These are phyloP conservation scores for Pocillopora damicornis DNA, from an alignment of 64 coral and sea anemone species.

Conservation along the genomic window DNA sequence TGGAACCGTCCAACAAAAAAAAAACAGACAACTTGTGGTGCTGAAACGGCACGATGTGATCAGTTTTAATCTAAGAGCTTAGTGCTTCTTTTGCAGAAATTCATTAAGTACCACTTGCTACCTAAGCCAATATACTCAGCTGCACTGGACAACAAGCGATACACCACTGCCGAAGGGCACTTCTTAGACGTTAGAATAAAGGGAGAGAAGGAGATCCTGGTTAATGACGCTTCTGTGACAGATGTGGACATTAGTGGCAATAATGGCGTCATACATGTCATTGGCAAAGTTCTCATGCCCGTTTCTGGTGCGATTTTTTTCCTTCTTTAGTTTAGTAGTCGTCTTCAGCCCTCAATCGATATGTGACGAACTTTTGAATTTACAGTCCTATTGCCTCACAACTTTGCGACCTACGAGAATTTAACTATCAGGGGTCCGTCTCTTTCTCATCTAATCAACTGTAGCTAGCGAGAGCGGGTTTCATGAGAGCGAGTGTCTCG, in stretches of 20 bases:
- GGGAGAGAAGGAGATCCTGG: background rate
- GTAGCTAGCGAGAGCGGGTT: too few relatives aligned
- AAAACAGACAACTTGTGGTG: too few relatives aligned
- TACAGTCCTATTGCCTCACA: too few relatives aligned
- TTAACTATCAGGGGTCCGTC: too few relatives aligned
- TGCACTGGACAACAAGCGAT: constrained; percentile 39
- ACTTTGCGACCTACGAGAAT: too few relatives aligned
- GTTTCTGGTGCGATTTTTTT: constrained; percentile 42
- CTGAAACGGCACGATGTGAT: too few relatives aligned
- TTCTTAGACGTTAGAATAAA: constrained; percentile 46
- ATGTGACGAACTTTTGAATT: too few relatives aligned
- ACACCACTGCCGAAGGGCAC: constrained; percentile 26
- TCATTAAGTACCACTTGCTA: constrained; percentile 73
- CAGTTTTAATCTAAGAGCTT: too few relatives aligned
- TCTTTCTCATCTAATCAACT: too few relatives aligned
- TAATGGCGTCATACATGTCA: constrained; percentile 64
- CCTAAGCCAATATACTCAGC: constrained; percentile 55
- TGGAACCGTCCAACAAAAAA: too few relatives aligned
- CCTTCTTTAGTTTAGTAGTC: background rate
- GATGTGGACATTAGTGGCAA: constrained; percentile 49
- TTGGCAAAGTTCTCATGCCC: constrained; percentile 73
- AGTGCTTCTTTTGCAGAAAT: constrained; percentile 25
- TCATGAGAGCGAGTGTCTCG: too few relatives aligned
- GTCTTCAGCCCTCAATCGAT: too few relatives aligned
- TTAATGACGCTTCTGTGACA: constrained; percentile 68